A percentile compares a stretch with the other conserved stretches of the same genome.
Conservation (phyloP, 1,140 invertebrate species). For the Pinna nobilis region DNA sequence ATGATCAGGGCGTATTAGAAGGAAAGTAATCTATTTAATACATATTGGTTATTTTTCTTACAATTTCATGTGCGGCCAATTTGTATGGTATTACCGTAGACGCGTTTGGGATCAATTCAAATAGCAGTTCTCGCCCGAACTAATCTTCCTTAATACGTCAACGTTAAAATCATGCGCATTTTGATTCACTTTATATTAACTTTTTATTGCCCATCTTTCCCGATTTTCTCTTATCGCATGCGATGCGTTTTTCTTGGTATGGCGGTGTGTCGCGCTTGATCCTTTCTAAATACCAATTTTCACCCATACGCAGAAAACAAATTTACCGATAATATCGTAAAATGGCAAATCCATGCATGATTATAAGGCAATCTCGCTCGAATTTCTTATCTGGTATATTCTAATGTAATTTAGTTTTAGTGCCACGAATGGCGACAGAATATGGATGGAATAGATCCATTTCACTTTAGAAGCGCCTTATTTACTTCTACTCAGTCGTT, state of each 20-base stretch:
- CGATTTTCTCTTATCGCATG: constrained; percentile 14
- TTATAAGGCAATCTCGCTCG: constrained; percentile 4
- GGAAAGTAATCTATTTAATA: no score
- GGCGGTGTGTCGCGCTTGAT: constrained; percentile 2
- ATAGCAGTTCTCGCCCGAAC: constrained; percentile 11
- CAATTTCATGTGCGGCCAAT: constrained; percentile 21
- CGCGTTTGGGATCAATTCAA: constrained; percentile 19
- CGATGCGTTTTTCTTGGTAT: constrained; percentile 13
- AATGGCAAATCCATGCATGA: constrained; percentile 17
- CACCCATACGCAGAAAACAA: not conserved
- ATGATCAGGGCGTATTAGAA: no score
- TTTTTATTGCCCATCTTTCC: constrained; percentile 18
- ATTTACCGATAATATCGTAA: constrained; percentile 15
- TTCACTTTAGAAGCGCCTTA: no score
- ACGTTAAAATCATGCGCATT: constrained; percentile 28
- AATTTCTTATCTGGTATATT: constrained; percentile 8
- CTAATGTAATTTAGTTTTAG: constrained; percentile 11
- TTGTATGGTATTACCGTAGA: constrained; percentile 12
- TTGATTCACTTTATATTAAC: constrained; percentile 29
- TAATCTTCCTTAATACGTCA: constrained; percentile 12
- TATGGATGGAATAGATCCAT: no score
- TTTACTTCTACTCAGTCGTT: no score
- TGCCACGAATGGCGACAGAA: not conserved
- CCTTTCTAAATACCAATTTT: constrained; percentile 15
- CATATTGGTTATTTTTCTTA: no score